Conservation (phyloP, 2,888 invertebrate genomes). For the Panopea generosa region DNA sequence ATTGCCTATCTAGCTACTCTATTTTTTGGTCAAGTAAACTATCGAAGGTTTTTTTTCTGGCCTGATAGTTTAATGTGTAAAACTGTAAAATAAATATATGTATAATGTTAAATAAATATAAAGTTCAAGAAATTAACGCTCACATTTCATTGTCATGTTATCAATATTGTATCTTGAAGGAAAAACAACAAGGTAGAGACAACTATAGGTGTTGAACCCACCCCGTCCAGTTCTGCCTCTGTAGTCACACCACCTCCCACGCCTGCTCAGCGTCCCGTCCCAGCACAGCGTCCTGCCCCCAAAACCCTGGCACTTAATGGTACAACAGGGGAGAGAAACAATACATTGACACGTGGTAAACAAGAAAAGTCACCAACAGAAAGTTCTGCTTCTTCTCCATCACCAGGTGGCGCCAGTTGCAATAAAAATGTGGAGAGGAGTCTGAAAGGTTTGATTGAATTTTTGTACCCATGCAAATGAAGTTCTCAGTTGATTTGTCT, state of each 20-base stretch:
- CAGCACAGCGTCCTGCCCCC: constrained; percentile 34
- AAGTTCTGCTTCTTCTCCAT: constrained; percentile 40
- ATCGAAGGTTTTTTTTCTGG: too few relatives aligned
- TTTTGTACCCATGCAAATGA: too few relatives aligned
- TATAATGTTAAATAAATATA: too few relatives aligned
- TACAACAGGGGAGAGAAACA: constrained; percentile 17
- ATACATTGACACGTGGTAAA: constrained; percentile 31
- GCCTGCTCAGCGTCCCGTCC: constrained; percentile 24
- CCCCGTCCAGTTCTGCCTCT: constrained; percentile 37
- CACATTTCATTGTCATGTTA: too few relatives aligned
- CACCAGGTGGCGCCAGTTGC: constrained; percentile 30
- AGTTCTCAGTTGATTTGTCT: not conserved
- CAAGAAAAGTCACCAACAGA: constrained; percentile 40
- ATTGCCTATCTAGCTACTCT: too few relatives aligned
- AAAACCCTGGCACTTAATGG: constrained; percentile 36
- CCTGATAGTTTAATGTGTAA: too few relatives aligned
- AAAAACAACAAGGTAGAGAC: constrained; percentile 46
- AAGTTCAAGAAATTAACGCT: too few relatives aligned
- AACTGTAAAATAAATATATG: too few relatives aligned
- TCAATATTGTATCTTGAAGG: constrained; percentile 21
- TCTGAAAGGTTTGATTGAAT: constrained; percentile 65
- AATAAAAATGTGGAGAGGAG: constrained; percentile 55
- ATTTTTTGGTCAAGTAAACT: too few relatives aligned
- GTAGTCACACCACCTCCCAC: constrained; percentile 14
- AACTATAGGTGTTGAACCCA: constrained; percentile 56